Base-by-base conservation (phyloP, 2,113 vertebrate species). In the Cebidichthys violaceus region DNA sequence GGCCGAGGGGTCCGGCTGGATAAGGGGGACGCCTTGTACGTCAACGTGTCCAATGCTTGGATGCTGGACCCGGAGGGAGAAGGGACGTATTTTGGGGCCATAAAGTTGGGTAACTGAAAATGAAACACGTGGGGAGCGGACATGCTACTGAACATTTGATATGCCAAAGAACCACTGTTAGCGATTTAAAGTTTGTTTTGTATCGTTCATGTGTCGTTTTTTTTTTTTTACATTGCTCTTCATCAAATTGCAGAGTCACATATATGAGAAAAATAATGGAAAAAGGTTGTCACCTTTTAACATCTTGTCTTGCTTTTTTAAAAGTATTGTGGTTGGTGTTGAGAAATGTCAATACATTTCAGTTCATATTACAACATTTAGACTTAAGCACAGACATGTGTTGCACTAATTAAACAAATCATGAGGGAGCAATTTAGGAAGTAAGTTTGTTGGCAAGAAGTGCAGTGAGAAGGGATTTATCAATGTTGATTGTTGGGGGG, bases 41-140 rank as follows among this genome's bases (percentile, higher is more conserved):
- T 99, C 31, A 96, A 96, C 15, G 97, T 98, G 24, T 98, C 97
- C 77, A 96, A 98, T 31, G 95, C 97, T 0, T 96, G 95, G 85
- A 85, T 99, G 74, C 79, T 99, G 88, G 98, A 99, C 92, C 96
- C 90, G 3, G 96, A 96, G 0, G 95, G 96, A 61, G 96, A 97
- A 72, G 97, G 97, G 73, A 99, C 97, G 11, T 99, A 99, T 35
- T 98, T 99, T 86, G 98, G 98, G 64, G 97, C 96, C 0, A 97
- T 99, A 88, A 99, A 99, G 94, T 92, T 97, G 81, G 95, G 96
- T 43, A 96, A 97, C 94, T 96, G 96, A 96, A 2, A 72, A 79
- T 47, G 17, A 39, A 57, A 75, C 18, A 77, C 33, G 37, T 41
- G 77, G 29, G 77, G 83, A 84, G 86, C 82, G 31, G 90, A 91